These are phyloP conservation scores for Protosalanx chinensis DNA, from an alignment of 2,797 vertebrate species.

Conservation along the genomic window DNA sequence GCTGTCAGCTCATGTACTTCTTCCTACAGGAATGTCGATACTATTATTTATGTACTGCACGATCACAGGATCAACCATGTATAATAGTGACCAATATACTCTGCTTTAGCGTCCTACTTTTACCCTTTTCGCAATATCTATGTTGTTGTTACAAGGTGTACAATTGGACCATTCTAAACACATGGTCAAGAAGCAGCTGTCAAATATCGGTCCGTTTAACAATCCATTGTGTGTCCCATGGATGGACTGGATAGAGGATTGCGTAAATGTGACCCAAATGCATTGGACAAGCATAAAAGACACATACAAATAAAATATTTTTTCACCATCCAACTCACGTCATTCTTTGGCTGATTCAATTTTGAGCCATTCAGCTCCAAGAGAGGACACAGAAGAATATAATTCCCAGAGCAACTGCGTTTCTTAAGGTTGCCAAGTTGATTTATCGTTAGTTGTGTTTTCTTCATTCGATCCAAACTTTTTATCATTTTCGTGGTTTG, in stretches of 20 bases:
- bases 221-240: conserved; percentile 17
- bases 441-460: conserved; percentile 24
- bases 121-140: neutral
- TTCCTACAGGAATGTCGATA: conserved; percentile 13
- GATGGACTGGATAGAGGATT: conserved; percentile 21
- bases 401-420: conserved; percentile 14
- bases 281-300: conserved; percentile 44
- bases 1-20: conserved; percentile 14
- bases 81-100: too few relatives aligned
- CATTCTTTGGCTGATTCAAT: conserved; percentile 36
- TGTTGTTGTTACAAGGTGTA: neutral
- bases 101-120: too few relatives aligned
- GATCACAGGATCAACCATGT: too few relatives aligned
- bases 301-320: conserved; percentile 25
- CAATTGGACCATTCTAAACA: too few relatives aligned
- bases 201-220: too few relatives aligned
- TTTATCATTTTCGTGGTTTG: conserved; percentile 15
- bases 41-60: too few relatives aligned
- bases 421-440: conserved; percentile 14
- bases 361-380: conserved; percentile 42
- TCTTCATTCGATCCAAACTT: conserved; percentile 13
- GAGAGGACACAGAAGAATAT: conserved; percentile 30
- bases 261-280: conserved; percentile 25
- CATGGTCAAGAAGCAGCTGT: too few relatives aligned
- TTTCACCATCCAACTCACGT: conserved; percentile 30